Base-by-base conservation (phyloP, 2,888 invertebrate genomes). In the Drosophila formosana region DNA sequence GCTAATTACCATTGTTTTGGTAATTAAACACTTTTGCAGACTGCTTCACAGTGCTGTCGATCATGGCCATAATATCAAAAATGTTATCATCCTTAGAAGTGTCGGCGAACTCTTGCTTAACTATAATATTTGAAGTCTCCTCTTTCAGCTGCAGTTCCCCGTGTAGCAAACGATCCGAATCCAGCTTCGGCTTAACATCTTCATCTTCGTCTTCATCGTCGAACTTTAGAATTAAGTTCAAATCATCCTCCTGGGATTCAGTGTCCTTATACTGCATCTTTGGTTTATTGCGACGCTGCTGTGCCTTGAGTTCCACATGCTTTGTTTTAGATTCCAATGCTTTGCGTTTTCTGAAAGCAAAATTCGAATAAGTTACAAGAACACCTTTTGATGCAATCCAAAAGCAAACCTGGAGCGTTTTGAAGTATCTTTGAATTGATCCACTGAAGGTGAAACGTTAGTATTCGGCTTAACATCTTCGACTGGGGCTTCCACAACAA, bases 311-410 rank as follows among this genome's bases (percentile, higher is more conserved):
- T 32, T 85, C 78, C 71, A 91, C 66, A 25, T 79, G 84, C 3
- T 70, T 47, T 23, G 72, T 57, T 26, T 78, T 78, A 4, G 52
- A 47, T 49, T 90, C 88, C 32, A 79, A 62, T 0, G 72, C 72
- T 63, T 80, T 86, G 11, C 91, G 89, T 58, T 90, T 92, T 39
- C 91, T 92, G 34, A 25, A 63, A 34, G 5, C 28, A 34, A 43
- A 0, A 30, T 1, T 1, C 7, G 0, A 0, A 51, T 23, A 1
- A 18, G 25, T 53, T 3, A 3, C 9, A 4, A 1, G 4, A 0
- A 50, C 11, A 7, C 3, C 18, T 11, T 9, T 11, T 1, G 23
- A 28, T 43, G 28, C 3, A 3, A 23, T 18, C 4, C 18, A 18
- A 6, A 0, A 7, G 1, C 60, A 18, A 56, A 72, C 72, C 72